These are phyloP conservation scores for Tragelaphus imberbis DNA, from an alignment of 2,113 vertebrate genomes.

Conservation along the genomic window DNA sequence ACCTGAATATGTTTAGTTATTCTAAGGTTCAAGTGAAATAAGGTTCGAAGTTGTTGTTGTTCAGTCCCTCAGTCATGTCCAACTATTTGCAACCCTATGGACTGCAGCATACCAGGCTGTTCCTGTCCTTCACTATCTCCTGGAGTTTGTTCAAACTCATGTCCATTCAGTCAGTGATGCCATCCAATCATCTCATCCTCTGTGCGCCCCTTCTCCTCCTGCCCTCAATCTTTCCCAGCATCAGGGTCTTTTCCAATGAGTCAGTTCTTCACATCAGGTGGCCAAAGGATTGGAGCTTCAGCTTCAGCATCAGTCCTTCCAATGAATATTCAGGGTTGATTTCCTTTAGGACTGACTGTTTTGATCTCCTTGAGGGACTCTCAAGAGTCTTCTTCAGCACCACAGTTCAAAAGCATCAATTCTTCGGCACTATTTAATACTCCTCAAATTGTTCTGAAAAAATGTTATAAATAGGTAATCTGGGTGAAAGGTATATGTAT, in stretches of 20 bases:
- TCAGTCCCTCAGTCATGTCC: background rate
- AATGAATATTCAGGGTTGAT: background rate
- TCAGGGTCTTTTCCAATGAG: background rate
- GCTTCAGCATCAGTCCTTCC: background rate
- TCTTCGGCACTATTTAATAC: background rate
- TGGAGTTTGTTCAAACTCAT: background rate
- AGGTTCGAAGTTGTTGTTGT: background rate
- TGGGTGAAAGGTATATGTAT: background rate
- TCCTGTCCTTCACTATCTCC: background rate
- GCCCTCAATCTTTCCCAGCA: background rate
- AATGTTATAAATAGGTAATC: background rate
- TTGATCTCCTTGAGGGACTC: background rate
- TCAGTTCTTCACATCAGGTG: background rate
- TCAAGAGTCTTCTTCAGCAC: background rate
- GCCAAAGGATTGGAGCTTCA: background rate
- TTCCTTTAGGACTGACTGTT: background rate
- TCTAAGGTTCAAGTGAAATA: background rate
- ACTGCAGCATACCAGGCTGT: background rate
- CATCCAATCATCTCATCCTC: background rate
- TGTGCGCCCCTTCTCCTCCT: background rate
- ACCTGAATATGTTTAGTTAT: background rate
- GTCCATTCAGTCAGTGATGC: background rate
- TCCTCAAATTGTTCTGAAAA: background rate
- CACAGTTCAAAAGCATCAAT: background rate
- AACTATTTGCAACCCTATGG: background rate